Percentiles rank a stretch among this genome's conserved stretches.
These are phyloP conservation scores for Phrynosoma platyrhinos DNA, from an alignment of 2,113 vertebrate species.

Conservation along the genomic window DNA sequence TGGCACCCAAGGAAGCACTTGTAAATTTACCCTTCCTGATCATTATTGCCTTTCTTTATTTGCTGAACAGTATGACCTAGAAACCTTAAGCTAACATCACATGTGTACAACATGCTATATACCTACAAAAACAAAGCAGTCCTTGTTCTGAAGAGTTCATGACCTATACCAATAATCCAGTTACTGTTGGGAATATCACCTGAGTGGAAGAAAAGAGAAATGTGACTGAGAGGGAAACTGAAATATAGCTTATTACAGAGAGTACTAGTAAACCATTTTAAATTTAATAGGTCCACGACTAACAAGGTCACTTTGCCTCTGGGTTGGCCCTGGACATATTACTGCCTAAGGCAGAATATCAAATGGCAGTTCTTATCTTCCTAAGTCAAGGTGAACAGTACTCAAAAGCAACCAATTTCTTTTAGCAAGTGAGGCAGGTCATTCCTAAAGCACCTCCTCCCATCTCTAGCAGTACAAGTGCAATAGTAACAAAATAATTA, in stretches of 20 bases:
- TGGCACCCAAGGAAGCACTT: slow-evolving; percentile 45
- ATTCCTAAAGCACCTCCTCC: not conserved
- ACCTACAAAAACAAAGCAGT: slow-evolving; percentile 14
- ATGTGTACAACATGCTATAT: not conserved
- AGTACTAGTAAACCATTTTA: not conserved
- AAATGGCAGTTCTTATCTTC: not conserved
- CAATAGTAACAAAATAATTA: not conserved
- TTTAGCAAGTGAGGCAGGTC: too few relatives aligned
- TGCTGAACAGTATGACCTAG: slow-evolving; percentile 31
- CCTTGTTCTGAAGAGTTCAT: slow-evolving; percentile 51
- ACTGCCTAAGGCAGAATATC: not conserved
- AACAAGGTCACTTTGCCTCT: not conserved
- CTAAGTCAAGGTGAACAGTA: not conserved
- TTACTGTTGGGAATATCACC: slow-evolving; percentile 37
- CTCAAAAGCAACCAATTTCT: not conserved
- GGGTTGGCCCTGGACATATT: not conserved
- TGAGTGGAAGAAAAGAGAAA: slow-evolving; percentile 10
- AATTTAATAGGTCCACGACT: slow-evolving; percentile 4
- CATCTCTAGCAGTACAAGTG: not conserved
- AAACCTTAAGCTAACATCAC: slow-evolving; percentile 45
- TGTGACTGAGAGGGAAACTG: not conserved
- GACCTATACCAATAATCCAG: slow-evolving; percentile 33
- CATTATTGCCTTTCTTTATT: slow-evolving; percentile 43
- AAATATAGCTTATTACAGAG: slow-evolving; percentile 23
- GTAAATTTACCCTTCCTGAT: slow-evolving; percentile 39